Percentiles rank a stretch among this genome's conserved stretches.
Conservation (phyloP, 1,140 invertebrate species). For the Oryctes rhinoceros region DNA sequence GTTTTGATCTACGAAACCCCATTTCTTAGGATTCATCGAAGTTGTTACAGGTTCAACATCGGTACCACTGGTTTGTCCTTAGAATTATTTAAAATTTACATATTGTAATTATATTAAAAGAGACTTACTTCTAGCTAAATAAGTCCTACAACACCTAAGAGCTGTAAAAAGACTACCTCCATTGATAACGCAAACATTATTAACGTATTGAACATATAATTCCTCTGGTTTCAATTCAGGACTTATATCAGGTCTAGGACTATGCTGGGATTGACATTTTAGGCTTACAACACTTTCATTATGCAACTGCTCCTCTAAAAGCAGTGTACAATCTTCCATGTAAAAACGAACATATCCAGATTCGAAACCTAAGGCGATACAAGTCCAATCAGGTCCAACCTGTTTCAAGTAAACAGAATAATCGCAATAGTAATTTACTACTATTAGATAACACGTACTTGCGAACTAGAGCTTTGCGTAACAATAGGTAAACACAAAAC, state of each 20-base stretch:
- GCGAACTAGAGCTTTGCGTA: constrained; percentile 55
- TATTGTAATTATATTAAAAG: not conserved
- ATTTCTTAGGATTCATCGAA: constrained; percentile 76
- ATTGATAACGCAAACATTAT: constrained; percentile 81
- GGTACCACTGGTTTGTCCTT: not conserved
- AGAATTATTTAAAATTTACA: not conserved
- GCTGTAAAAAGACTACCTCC: constrained; percentile 86
- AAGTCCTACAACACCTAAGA: constrained; percentile 73
- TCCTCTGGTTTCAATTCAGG: constrained; percentile 76
- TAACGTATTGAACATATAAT: constrained; percentile 81
- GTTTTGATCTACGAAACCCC: constrained; percentile 81
- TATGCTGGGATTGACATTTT: constrained; percentile 82
- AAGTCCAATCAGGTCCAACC: constrained; percentile 91
- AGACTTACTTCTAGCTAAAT: constrained; percentile 12
- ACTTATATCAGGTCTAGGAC: constrained; percentile 66
- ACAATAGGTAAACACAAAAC: constrained; percentile 65
- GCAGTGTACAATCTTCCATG: constrained; percentile 83
- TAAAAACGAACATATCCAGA: constrained; percentile 89
- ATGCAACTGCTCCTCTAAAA: constrained; percentile 87
- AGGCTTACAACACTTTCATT: constrained; percentile 80
- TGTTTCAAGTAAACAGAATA: constrained; percentile 54
- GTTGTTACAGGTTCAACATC: not conserved
- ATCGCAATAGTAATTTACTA: constrained; percentile 48
- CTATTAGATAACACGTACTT: constrained; percentile 46
- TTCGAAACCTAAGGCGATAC: constrained; percentile 86